Evolutionary conservation across 30 jellyfish, hydroid and myxozoan species (phyloP), one percentile per base, ranked within the genome.

Genomic region (Nemopilema nomurai): DNA sequence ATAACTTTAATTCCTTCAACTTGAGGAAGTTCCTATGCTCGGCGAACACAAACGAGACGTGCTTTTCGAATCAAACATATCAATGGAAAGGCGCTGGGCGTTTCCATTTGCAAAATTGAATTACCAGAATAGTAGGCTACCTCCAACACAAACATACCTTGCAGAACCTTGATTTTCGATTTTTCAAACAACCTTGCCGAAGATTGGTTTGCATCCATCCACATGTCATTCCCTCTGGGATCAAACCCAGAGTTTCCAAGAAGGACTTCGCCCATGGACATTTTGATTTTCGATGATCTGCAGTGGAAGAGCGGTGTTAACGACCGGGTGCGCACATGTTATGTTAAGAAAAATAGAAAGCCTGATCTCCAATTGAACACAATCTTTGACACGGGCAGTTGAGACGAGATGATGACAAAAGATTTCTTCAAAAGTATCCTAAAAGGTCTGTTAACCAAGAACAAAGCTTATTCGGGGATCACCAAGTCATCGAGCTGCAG

Each of bases 171-270:
- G 82, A 94, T 94, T 82, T 94, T 94, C 9, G 99, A 94, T 67
- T 94, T 89, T 57, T 94, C 99, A 71, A 89, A 94, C 41, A 94
- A 77, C 70, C 97, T 72, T 16, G 99, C 97, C 18, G 99, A 94
- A 1, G 97, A 87, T 65, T 94, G 99, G 31, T 85, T 78, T 49
- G 99, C 99, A 71, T 94, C 99, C 99, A 94, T 94, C 99, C 99
- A 94, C 70, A 79, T 85, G 79, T 89, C 99, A 77, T 96, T 89
- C 88, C 97, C 99, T 65, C 97, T 86, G 51, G 83, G 81, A 78
- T 75, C 92, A 71, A 67, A 81, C 57, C 96, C 98, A 22, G 89
- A 80, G 73, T 89, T 89, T 66, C 92, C 89, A 65, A 71, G 71
- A 0, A 91, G 86, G 18, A 85, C 96, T 13, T 93, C 98, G 21